Conservation (phyloP, 2,113 vertebrate genomes). For the Atlantisia rogersi region DNA sequence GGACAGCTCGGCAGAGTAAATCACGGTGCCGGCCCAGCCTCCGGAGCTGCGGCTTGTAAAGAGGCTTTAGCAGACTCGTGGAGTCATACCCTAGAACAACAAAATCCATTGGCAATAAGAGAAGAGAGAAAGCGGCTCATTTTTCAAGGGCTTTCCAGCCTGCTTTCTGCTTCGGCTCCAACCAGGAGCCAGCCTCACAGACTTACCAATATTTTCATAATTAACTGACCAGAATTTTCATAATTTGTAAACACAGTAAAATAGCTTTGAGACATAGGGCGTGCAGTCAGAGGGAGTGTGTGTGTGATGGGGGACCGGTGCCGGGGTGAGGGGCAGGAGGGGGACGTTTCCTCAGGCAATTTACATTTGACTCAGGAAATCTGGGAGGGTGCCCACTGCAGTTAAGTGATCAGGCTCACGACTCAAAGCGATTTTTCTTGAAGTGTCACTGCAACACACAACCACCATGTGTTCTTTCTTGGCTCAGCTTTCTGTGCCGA, state of each 20-base stretch:
- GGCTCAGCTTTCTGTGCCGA: constrained; percentile 19
- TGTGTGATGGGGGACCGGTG: constrained; percentile 4
- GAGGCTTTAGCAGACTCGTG: neutral
- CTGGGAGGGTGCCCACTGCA: constrained; percentile 67
- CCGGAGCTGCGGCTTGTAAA: neutral
- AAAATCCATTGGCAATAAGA: neutral
- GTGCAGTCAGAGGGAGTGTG: constrained; percentile 31
- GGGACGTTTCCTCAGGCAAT: constrained; percentile 60
- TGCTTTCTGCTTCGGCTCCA: constrained; percentile 10
- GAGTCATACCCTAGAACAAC: neutral
- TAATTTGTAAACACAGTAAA: constrained; percentile 73
- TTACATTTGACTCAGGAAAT: constrained; percentile 61
- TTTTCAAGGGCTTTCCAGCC: constrained; percentile 58
- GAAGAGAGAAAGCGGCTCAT: constrained; percentile 25
- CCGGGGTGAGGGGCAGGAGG: neutral
- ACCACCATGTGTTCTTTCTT: constrained; percentile 71
- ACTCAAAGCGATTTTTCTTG: constrained; percentile 76
- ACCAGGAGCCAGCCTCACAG: constrained; percentile 35
- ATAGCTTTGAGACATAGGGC: constrained; percentile 54
- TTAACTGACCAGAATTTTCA: constrained; percentile 62
- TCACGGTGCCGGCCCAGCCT: neutral
- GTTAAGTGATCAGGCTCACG: constrained; percentile 60
- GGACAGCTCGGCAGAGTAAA: neutral
- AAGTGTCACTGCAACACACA: constrained; percentile 72
- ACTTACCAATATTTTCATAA: constrained; percentile 70